Base-by-base conservation (phyloP, 2,797 vertebrate species). In the Cuculus canorus region DNA sequence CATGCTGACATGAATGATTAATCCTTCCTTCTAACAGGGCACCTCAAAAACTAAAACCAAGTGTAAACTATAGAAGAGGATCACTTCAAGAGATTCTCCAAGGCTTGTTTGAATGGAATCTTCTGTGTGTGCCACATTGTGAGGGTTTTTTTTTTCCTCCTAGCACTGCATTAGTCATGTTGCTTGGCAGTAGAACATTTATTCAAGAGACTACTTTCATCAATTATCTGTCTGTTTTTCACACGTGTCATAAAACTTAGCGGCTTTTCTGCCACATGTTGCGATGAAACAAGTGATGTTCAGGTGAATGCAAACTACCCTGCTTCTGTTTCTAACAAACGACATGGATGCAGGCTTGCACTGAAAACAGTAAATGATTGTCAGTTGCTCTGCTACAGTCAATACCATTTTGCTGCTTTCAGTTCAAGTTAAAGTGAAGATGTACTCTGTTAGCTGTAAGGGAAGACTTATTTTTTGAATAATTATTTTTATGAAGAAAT, bases 171-270 rank as follows among this genome's bases (percentile, higher is more conserved):
- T 89, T 88, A 82, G 56, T 95, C 70, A 77, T 39, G 61, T 66
- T 3, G 10, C 61, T 93, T 96, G 82, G 83, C 83, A 92, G 75
- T n/a, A 85, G 41, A 35, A 33, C 87, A 65, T 65, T 91, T 85
- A 77, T 87, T 89, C 83, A 92, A 64, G 72, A 94, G 71, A 72
- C 32, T 93, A 69, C 93, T 96, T 93, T 85, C 24, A 61, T 87
- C 47, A 90, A 59, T 92, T 93, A 76, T 73, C 24, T 75, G 15
- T 84, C 75, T 88, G 41, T 33, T 85, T 90, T 91, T 72, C 43
- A 39, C 37, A 24, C 24, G 17, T 82, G 33, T 70, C 59, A 66
- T 93, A 88, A 93, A 86, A 82, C 17, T 33, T 27, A 63, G 53
- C 56, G 23, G 17, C n/a, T 94, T 76, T 83, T 72, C 41, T 69